These are phyloP conservation scores for Celastrina argiolus DNA, from an alignment of 2,888 invertebrate genomes.

Conservation along the genomic window DNA sequence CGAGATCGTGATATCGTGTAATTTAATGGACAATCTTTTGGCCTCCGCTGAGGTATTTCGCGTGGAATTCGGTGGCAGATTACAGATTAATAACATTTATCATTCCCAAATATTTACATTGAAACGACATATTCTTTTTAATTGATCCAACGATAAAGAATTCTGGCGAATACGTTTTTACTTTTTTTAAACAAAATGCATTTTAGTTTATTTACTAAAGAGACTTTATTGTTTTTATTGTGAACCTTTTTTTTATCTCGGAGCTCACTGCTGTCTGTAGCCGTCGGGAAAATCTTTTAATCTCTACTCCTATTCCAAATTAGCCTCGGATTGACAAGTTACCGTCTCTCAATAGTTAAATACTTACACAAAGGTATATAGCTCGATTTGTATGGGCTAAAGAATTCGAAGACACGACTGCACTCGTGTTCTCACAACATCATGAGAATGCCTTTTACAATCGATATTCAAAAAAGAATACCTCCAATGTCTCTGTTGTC, in stretches of 20 bases:
- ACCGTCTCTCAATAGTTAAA: constrained; percentile 42
- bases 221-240: constrained; percentile 15
- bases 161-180: constrained; percentile 46
- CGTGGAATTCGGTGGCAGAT: constrained; percentile 72
- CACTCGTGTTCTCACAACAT: constrained; percentile 68
- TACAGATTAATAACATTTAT: constrained; percentile 64
- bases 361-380: constrained; percentile 51
- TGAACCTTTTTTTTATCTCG: neutral
- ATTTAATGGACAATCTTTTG: constrained; percentile 53
- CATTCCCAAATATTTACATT: constrained; percentile 58
- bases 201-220: neutral
- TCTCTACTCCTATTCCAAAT: constrained; percentile 45
- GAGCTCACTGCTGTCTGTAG: constrained; percentile 17
- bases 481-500: constrained; percentile 76
- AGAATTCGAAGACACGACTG: constrained; percentile 62
- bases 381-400: constrained; percentile 51
- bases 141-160: constrained; percentile 52
- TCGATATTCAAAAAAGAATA: constrained; percentile 76
- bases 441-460: constrained; percentile 76
- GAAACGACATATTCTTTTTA: constrained; percentile 53
- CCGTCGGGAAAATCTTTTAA: constrained; percentile 42
- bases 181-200: constrained; percentile 20
- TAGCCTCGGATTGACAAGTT: constrained; percentile 41
- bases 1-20: constrained; percentile 37
- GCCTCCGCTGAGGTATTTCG: constrained; percentile 50